These are phyloP conservation scores for Gouania willdenowi DNA, from an alignment of 2,797 vertebrate genomes.

Conservation along the genomic window DNA sequence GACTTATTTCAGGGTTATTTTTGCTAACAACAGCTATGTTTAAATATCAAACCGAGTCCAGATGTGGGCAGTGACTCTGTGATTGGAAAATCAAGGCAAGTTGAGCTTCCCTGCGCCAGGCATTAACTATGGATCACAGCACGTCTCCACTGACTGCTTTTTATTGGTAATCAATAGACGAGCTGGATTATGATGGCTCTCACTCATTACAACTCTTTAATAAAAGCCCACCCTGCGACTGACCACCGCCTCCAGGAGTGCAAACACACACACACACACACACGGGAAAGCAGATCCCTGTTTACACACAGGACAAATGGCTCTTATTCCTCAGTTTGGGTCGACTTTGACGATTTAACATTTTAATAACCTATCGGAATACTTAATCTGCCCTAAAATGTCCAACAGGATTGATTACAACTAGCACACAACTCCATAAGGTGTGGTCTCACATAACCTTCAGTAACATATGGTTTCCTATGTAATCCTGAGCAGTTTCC, in stretches of 20 bases:
- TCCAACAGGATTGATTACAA: no score
- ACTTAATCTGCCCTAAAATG: no score
- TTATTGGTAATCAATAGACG: constrained; percentile 73
- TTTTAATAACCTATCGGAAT: no score
- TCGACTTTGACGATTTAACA: no score
- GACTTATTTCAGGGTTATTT: no score
- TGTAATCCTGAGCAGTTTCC: constrained; percentile 15
- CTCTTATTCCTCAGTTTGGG: no score
- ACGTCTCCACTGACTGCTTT: constrained; percentile 68
- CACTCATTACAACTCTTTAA: constrained; percentile 77
- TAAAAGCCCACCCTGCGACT: constrained; percentile 69
- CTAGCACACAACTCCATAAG: constrained; percentile 25
- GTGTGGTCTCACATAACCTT: constrained; percentile 22
- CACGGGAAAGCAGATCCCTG: constrained; percentile 34
- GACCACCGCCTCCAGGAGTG: constrained; percentile 42
- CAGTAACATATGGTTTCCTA: constrained; percentile 5
- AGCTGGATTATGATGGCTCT: constrained; percentile 67
- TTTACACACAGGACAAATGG: constrained; percentile 37
- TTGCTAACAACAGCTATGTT: constrained; percentile 18
- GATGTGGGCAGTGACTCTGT: constrained; percentile 19
- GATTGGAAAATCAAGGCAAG: constrained; percentile 28
- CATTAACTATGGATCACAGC: constrained; percentile 71
- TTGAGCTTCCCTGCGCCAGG: constrained; percentile 49
- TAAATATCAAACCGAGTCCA: constrained; percentile 34
- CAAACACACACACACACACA: constrained; percentile 26